phyloP scores from a whole-genome alignment of 2,797 vertebrate species.

The Nyctalus aviator region DNA sequence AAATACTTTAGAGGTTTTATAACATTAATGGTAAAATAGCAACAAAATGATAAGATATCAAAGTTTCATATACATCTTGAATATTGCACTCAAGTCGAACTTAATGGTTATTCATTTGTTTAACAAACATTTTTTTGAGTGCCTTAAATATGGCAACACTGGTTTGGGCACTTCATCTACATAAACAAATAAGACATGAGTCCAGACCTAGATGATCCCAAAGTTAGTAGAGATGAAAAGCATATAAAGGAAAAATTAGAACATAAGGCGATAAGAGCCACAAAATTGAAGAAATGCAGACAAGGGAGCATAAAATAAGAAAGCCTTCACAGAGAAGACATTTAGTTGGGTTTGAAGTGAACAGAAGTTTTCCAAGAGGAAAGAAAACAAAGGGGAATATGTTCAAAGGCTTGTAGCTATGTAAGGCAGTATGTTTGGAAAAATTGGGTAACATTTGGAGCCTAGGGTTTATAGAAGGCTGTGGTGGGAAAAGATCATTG shows the following conservation, averaged over 20 bases:
- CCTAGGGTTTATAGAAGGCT: neutral
- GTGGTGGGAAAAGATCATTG: neutral
- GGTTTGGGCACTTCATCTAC: neutral
- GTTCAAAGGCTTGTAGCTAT: neutral
- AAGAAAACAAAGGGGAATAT: neutral
- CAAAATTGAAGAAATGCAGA: neutral
- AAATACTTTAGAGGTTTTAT: neutral
- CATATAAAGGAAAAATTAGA: neutral
- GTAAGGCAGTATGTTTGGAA: neutral
- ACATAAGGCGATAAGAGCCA: neutral
- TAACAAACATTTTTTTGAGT: slow-evolving; percentile 10
- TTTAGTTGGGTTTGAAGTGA: slow-evolving; percentile 22
- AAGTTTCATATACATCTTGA: neutral
- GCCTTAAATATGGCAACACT: neutral
- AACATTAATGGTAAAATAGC: neutral
- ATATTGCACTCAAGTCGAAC: slow-evolving; percentile 8
- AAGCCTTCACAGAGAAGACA: neutral
- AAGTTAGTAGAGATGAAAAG: slow-evolving; percentile 36
- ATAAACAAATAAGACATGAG: neutral
- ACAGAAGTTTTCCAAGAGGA: neutral
- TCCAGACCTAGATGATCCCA: slow-evolving; percentile 18
- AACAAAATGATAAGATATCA: neutral
- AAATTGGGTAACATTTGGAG: neutral
- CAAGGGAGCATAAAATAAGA: neutral
- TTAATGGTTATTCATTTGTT: neutral